Evolutionary conservation across 2,888 invertebrate genomes (phyloP), one percentile per base, ranked within the genome.

Genomic region (Mythimna impura): DNA sequence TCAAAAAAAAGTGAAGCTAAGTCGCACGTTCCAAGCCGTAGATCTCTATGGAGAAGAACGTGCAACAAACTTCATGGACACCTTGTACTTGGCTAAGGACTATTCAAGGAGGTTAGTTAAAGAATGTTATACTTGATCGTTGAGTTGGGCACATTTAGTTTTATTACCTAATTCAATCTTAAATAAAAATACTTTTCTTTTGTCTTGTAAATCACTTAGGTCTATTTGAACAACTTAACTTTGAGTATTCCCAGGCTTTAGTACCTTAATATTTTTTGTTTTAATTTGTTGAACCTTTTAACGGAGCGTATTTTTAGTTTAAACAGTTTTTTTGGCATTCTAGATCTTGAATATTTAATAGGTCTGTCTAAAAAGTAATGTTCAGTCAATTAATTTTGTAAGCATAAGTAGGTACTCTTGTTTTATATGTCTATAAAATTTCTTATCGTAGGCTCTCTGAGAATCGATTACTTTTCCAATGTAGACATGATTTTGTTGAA

Each of bases 401-500:
- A 57, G 60, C 20, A 52, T 68, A 61, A 50, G 65, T 43, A n/a
- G 12, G 36, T 25, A 57, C 6, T 50, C 63, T 55, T 17, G n/a
- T 68, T 73, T 80, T 75, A 75, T 70, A 47, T 7, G 34, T 52
- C 22, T 25, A 66, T 81, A 77, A 81, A 80, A 63, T 17, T 34
- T 43, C 40, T 78, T 82, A 66, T 82, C 66, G 57, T 36, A 12
- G 7, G 10, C 40, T 20, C 43, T 64, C 25, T n/a, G n/a, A 54
- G 36, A 79, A 47, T 34, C 66, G 36, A 71, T 65, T 58, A 0
- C 12, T 40, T 54, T 54, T 60, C 62, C 64, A 57, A 61, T 55
- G n/a, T 71, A 67, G 67, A 52, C 67, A 81, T 81, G 80, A 62
- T 66, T 79, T 66, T 71, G 61, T 70, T 65, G 3, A 74, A 55